phyloP scores from a whole-genome alignment of 2,888 invertebrate genomes.

The Alloplasta piceator region DNA sequence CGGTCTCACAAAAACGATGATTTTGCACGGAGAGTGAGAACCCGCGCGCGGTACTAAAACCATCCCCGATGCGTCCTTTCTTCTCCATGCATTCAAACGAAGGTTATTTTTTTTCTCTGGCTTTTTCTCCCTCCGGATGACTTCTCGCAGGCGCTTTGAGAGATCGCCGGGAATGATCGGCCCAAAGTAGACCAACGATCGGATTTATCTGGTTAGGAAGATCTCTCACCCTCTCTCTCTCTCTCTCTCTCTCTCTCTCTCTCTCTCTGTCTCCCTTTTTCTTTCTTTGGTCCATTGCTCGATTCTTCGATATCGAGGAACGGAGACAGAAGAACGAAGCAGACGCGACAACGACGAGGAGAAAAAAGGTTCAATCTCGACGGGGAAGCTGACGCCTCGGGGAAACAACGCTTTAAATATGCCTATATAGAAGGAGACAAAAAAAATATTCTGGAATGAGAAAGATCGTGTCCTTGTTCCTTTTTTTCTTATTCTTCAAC shows the following conservation, averaged over 20 bases:
- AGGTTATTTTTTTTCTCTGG: constrained; percentile 26
- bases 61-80: no score
- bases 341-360: constrained; percentile 47
- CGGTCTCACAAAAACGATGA: no score
- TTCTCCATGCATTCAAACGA: not conserved
- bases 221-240: constrained; percentile 51
- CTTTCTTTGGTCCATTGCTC: not conserved
- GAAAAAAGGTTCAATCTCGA: constrained; percentile 35
- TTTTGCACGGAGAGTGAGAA: no score
- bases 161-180: constrained; percentile 68
- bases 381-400: constrained; percentile 57
- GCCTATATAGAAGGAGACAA: constrained; percentile 5
- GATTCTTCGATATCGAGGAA: constrained; percentile 54
- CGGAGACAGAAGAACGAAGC: constrained; percentile 67
- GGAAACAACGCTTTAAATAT: constrained; percentile 10
- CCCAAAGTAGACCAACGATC: constrained; percentile 69
- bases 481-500: constrained; percentile 27
- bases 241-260: not conserved
- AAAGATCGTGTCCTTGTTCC: constrained; percentile 48
- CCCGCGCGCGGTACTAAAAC: no score
- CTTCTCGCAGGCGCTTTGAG: constrained; percentile 44
- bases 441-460: constrained; percentile 50
- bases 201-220: constrained; percentile 64
- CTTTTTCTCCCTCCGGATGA: constrained; percentile 50
- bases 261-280: no score